Conservation (phyloP, 2,888 invertebrate species). For the Pristionchus japonicus region DNA sequence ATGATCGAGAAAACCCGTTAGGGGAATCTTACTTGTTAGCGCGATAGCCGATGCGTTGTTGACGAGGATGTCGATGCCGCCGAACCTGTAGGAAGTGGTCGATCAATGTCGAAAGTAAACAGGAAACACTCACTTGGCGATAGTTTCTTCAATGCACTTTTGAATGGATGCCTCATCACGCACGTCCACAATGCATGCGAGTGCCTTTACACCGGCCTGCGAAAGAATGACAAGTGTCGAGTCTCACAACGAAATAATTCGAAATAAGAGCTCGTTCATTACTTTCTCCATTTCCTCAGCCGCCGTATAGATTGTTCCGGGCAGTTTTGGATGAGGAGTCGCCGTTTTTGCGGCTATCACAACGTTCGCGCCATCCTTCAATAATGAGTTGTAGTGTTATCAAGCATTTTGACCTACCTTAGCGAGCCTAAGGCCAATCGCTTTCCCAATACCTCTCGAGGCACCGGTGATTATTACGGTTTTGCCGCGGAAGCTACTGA, state of each 20-base stretch:
- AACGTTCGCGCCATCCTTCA: conserved; percentile 89
- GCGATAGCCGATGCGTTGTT: conserved; percentile 96
- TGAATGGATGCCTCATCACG: conserved; percentile 84
- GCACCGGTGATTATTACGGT: conserved; percentile 95
- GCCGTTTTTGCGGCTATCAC: conserved; percentile 93
- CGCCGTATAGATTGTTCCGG: conserved; percentile 91
- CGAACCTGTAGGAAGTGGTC: conserved; percentile 80
- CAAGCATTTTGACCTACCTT: conserved; percentile 79
- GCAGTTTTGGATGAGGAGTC: conserved; percentile 89
- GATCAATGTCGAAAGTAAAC: not conserved
- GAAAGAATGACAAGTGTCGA: not conserved
- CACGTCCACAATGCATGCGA: conserved; percentile 86
- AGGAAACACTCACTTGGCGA: conserved; percentile 75
- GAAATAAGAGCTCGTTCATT: too few relatives aligned
- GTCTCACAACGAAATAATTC: too few relatives aligned
- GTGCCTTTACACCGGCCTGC: conserved; percentile 62
- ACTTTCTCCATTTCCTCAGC: conserved; percentile 85
- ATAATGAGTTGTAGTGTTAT: not conserved
- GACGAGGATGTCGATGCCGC: conserved; percentile 91
- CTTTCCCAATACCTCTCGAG: conserved; percentile 94
- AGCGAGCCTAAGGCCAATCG: conserved; percentile 90
- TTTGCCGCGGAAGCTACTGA: conserved; percentile 85
- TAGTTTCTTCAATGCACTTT: conserved; percentile 74
- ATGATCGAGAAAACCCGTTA: too few relatives aligned
- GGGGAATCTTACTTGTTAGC: conserved; percentile 26